Percentiles rank a stretch among this genome's conserved stretches.
Conservation (phyloP, 2,113 vertebrate species). For the Papio anubis region DNA sequence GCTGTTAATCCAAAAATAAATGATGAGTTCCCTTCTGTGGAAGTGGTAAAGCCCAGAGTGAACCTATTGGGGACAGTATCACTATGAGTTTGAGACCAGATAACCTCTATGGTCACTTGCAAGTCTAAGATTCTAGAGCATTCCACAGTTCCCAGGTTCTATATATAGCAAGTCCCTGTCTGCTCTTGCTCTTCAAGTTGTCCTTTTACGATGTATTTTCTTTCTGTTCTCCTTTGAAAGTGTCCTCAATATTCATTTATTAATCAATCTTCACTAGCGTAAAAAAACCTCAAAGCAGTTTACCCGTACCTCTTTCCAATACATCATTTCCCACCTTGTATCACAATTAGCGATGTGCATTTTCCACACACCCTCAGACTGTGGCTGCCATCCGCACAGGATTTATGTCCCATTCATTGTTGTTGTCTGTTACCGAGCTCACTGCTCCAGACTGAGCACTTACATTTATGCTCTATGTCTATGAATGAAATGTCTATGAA, state of each 20-base stretch:
- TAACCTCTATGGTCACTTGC: not conserved
- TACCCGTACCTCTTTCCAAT: not conserved
- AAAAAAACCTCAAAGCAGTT: not conserved
- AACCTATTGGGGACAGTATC: not conserved
- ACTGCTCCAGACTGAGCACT: not conserved
- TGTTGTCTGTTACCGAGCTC: not conserved
- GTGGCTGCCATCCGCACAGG: not conserved
- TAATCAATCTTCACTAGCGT: not conserved
- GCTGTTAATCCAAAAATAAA: not conserved
- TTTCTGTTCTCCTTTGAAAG: not conserved
- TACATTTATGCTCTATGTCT: not conserved
- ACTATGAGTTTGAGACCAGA: not conserved
- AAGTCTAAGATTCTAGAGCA: not conserved
- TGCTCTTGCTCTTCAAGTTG: not conserved
- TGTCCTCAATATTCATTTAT: not conserved
- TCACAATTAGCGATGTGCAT: not conserved
- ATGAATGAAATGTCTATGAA: not conserved
- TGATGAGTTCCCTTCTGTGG: not conserved
- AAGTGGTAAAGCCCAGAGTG: not conserved
- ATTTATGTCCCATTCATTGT: not conserved
- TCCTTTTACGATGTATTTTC: not conserved
- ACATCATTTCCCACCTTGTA: not conserved
- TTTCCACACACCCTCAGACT: not conserved
- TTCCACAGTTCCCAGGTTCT: not conserved
- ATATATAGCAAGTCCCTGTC: no score